These are phyloP conservation scores for Drosophila leontia DNA, from an alignment of 1,140 invertebrate species.

Conservation along the genomic window DNA sequence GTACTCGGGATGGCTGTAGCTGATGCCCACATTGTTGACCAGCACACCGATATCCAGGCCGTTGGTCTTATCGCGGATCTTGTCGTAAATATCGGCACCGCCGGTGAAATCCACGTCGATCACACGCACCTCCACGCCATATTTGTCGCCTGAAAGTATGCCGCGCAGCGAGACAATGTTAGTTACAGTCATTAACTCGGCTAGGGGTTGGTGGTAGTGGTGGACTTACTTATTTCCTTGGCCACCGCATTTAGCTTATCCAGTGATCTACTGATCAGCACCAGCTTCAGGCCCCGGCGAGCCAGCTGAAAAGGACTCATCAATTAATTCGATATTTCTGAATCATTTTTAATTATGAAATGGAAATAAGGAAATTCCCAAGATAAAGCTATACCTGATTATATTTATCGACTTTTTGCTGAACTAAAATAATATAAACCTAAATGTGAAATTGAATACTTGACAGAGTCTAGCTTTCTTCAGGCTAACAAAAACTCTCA, in stretches of 20 bases:
- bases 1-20: constrained; percentile 94
- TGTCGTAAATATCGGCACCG: constrained; percentile 90
- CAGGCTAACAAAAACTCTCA: no score
- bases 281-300: constrained; percentile 92
- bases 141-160: constrained; percentile 87
- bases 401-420: constrained; percentile 3
- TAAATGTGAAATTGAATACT: neutral
- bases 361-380: neutral
- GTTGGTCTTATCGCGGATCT: constrained; percentile 90
- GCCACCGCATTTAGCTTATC: constrained; percentile 93
- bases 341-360: neutral
- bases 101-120: constrained; percentile 94
- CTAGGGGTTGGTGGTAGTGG: neutral
- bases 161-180: neutral
- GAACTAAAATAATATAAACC: neutral
- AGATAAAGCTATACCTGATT: neutral
- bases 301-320: constrained; percentile 88
- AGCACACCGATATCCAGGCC: constrained; percentile 95
- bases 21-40: constrained; percentile 98
- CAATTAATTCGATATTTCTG: no score
- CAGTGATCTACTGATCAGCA: constrained; percentile 94
- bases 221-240: constrained; percentile 88
- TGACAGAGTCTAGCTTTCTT: neutral
- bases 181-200: neutral
- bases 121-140: constrained; percentile 92